These are phyloP conservation scores for Glossophaga mutica DNA, from an alignment of 2,797 vertebrate species.

Conservation along the genomic window DNA sequence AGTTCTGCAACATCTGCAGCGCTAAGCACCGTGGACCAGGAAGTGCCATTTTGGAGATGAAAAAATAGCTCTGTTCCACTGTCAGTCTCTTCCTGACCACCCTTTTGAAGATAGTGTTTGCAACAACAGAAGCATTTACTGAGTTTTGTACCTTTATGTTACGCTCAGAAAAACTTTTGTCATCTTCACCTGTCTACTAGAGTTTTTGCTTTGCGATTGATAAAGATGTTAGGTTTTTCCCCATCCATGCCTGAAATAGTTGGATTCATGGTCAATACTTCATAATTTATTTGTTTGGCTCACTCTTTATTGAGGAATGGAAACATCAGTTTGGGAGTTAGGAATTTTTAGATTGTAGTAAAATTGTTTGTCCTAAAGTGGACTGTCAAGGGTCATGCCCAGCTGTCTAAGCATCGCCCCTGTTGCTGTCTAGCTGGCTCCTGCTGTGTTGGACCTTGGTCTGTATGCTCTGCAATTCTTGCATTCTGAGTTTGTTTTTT, in stretches of 20 bases:
- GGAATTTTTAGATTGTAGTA: not conserved
- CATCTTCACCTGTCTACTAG: not conserved
- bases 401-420: accelerated
- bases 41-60: conserved; percentile 93
- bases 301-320: conserved; percentile 25
- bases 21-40: conserved; percentile 94
- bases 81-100: accelerated
- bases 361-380: not conserved
- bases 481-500: not conserved
- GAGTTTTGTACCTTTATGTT: conserved; percentile 29
- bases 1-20: conserved; percentile 98
- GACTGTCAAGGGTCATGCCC: not conserved
- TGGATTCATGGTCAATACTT: not conserved
- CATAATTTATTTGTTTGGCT: conserved; percentile 7
- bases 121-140: not conserved
- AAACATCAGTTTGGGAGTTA: conserved; percentile 36
- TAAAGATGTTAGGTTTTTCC: not conserved
- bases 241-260: not conserved
- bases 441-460: not conserved
- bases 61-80: conserved; percentile 82
- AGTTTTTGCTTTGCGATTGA: not conserved
- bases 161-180: not conserved
- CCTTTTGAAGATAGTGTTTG: not conserved
- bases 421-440: not conserved
- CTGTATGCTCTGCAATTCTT: not conserved